phyloP scores from a whole-genome alignment of 2,888 invertebrate species.

The Stenodema calcarata region DNA sequence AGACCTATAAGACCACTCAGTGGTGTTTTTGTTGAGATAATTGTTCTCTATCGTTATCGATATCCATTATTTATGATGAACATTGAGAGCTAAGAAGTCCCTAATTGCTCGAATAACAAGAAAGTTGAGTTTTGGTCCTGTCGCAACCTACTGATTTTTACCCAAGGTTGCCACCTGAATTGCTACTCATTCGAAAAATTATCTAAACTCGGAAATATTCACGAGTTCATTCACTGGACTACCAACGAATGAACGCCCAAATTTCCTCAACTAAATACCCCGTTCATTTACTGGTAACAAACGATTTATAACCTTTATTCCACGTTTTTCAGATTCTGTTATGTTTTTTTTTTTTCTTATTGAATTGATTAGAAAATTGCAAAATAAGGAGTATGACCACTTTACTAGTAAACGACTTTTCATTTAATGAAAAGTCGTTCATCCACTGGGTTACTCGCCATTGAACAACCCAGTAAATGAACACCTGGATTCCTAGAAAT shows the following conservation, averaged over 20 bases:
- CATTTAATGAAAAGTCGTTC: slow-evolving; percentile 1
- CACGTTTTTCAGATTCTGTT: not conserved
- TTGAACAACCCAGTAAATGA: not conserved
- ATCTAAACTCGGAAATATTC: not conserved
- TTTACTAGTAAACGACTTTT: not conserved
- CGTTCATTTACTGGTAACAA: slow-evolving; percentile 18
- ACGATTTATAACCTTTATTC: not conserved
- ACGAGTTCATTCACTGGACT: not conserved
- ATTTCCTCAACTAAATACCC: not conserved
- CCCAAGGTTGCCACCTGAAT: too few species aligned
- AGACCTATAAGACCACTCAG: too few species aligned
- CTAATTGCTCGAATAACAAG: too few species aligned
- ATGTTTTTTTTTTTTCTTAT: not conserved
- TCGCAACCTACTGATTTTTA: too few species aligned
- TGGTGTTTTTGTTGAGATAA: too few species aligned
- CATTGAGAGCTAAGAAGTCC: too few species aligned
- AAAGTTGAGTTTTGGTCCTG: too few species aligned
- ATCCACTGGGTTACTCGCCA: not conserved
- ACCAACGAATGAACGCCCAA: not conserved
- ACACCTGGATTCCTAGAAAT: not conserved
- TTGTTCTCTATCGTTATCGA: too few species aligned
- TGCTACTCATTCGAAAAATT: too few species aligned
- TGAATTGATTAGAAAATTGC: not conserved
- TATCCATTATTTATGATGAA: too few species aligned
- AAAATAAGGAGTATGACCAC: not conserved